phyloP scores from a whole-genome alignment of 2,113 vertebrate genomes.

The Seriola dumerili region DNA sequence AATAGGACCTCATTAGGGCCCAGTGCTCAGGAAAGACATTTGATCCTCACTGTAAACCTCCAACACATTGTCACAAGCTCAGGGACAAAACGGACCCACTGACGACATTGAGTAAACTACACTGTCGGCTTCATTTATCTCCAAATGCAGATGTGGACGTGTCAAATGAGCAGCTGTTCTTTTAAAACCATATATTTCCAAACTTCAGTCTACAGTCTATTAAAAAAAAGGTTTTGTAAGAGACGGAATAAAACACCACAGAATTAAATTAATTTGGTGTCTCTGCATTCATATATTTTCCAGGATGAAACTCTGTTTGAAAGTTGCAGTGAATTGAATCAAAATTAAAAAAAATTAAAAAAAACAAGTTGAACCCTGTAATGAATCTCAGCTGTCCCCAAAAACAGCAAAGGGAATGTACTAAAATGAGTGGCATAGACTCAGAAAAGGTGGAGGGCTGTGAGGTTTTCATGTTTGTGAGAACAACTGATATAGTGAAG shows the following conservation, averaged over 20 bases:
- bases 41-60: constrained; percentile 53
- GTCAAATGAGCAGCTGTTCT: not conserved
- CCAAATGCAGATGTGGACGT: not conserved
- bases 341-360: too few relatives aligned
- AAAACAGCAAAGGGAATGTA: not conserved
- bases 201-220: too few relatives aligned
- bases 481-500: too few relatives aligned
- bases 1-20: constrained; percentile 48
- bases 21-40: constrained; percentile 50
- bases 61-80: constrained; percentile 5
- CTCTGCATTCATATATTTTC: too few relatives aligned
- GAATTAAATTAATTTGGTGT: too few relatives aligned
- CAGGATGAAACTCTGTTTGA: too few relatives aligned
- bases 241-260: too few relatives aligned
- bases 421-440: too few relatives aligned
- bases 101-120: constrained; percentile 14
- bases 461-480: too few relatives aligned
- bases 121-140: not conserved
- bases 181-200: not conserved
- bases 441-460: too few relatives aligned
- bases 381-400: not conserved
- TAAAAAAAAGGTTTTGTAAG: too few relatives aligned
- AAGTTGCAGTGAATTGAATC: too few relatives aligned
- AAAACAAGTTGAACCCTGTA: not conserved
- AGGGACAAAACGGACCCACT: not conserved